Base-by-base conservation (phyloP, 2,888 invertebrate genomes). In the Vannuccia rotundouncinata region DNA sequence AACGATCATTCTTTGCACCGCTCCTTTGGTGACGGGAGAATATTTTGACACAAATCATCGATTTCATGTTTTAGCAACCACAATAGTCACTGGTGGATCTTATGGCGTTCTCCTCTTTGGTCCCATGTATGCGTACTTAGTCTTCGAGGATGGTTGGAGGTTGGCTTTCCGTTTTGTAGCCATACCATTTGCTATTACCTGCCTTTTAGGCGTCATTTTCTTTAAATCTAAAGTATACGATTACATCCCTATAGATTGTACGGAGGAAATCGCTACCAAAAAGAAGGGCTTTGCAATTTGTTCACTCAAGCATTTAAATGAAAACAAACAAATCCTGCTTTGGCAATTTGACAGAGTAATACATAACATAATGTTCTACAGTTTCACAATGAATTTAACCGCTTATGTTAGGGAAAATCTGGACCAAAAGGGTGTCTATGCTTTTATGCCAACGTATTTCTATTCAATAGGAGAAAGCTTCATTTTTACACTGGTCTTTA, bases 301-400 rank as follows among this genome's bases (percentile, higher is more conserved):
- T 25, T 77, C 81, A 0, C 27, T 76, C 31, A 27, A 81, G 28
- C 77, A 81, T 77, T 2, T 81, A 0, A 31, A 45, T 25, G 59
- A 81, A 75, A 81, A 81, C 31, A 59, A 29, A 2, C 81, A 81
- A 25, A 81, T 81, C 13, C 30, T 81, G 17, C 27, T 81, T 25
- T 81, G 81, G 81, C 25, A 59, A 22, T 17, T 81, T 1, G 77
- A 81, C 22, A 45, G 81, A 10, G 25, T 81, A 1, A 28, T 78
- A n/a, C 77, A 78, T 30, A 81, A 82, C 66, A 30, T 82, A 30
- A 66, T 82, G 25, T 79, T 81, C 73, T 81, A 81, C 60, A 78
- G 81, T 13, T 28, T 81, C 10, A 60, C 78, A 17, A 81, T 81
- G 81, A 81, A 81, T 74, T 60, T 81, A 2, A 73, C 75, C 13